Conservation (phyloP, 1,140 invertebrate genomes). For the Conus ventricosus region DNA sequence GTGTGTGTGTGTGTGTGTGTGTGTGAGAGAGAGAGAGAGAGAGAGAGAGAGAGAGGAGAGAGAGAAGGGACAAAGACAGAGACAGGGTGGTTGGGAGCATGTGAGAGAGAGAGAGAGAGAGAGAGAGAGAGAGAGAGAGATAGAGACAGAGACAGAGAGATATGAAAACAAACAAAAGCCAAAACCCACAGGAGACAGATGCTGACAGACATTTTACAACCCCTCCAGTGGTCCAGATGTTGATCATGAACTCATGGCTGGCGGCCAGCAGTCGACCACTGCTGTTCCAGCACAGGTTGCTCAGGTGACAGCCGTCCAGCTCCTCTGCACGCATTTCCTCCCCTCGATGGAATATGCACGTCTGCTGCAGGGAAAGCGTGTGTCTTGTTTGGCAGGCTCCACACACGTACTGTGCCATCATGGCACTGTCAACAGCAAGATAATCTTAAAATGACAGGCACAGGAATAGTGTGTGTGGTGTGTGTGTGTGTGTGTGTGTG, state of each 20-base stretch:
- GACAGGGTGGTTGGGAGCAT: neutral
- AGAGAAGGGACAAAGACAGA: neutral
- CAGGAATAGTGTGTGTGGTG: no score
- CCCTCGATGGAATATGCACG: slow-evolving; percentile 79
- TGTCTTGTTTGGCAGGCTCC: slow-evolving; percentile 75
- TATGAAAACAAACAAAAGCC: no score
- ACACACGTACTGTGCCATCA: slow-evolving; percentile 82
- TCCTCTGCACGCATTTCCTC: slow-evolving; percentile 77
- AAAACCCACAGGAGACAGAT: no score
- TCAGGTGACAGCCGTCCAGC: slow-evolving; percentile 77
- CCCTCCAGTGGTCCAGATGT: slow-evolving; percentile 78
- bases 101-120: no score
- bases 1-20: no score
- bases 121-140: no score
- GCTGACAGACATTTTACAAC: slow-evolving; percentile 3
- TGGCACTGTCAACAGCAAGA: slow-evolving; percentile 73
- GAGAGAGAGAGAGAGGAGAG: no score
- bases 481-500: no score
- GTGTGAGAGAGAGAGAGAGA: no score
- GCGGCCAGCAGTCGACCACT: slow-evolving; percentile 79
- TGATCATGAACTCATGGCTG: slow-evolving; percentile 78
- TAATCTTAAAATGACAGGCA: no score
- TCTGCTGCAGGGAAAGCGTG: slow-evolving; percentile 78
- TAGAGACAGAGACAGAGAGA: no score
- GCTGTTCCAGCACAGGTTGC: slow-evolving; percentile 77